Evolutionary conservation across 2,797 vertebrate genomes (phyloP).

Genomic region (Nothura maculosa): DNA sequence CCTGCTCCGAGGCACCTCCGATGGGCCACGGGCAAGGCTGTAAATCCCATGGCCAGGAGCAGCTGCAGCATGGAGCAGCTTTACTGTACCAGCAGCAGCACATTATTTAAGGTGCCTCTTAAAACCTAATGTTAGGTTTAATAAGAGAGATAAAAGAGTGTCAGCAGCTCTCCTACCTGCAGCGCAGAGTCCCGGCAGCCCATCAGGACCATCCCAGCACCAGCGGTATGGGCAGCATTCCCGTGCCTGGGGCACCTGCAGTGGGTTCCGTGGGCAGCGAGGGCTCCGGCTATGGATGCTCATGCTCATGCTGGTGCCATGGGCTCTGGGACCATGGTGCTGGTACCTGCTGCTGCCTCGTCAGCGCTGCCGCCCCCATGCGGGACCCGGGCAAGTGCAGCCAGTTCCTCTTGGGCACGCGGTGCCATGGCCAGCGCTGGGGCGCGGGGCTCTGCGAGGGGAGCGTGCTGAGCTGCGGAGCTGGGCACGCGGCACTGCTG

Average conservation of each 20-base stretch:
- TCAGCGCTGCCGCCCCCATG: too few species aligned
- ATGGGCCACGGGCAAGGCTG: rapidly evolving
- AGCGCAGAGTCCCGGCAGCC: rapidly evolving
- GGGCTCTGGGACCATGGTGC: too few species aligned
- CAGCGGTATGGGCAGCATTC: neutral
- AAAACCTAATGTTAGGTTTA: conserved; percentile 67
- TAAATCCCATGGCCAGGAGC: conserved; percentile 31
- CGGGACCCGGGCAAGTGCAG: too few species aligned
- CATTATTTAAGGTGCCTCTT: conserved; percentile 52
- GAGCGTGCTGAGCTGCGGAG: too few species aligned
- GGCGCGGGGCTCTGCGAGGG: too few species aligned
- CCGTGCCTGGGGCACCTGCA: neutral
- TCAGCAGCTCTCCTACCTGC: neutral
- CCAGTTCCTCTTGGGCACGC: too few species aligned
- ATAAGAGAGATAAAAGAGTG: conserved; percentile 47
- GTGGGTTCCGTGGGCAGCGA: neutral
- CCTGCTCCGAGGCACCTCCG: rapidly evolving
- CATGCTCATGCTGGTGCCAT: too few species aligned
- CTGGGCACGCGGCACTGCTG: too few species aligned
- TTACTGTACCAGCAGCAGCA: conserved; percentile 16
- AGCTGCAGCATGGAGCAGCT: neutral
- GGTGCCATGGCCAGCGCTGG: too few species aligned
- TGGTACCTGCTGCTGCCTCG: too few species aligned
- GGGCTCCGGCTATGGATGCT: neutral
- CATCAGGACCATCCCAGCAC: rapidly evolving